phyloP scores from a whole-genome alignment of 2,888 invertebrate genomes.

The Uloborus plumipes region DNA sequence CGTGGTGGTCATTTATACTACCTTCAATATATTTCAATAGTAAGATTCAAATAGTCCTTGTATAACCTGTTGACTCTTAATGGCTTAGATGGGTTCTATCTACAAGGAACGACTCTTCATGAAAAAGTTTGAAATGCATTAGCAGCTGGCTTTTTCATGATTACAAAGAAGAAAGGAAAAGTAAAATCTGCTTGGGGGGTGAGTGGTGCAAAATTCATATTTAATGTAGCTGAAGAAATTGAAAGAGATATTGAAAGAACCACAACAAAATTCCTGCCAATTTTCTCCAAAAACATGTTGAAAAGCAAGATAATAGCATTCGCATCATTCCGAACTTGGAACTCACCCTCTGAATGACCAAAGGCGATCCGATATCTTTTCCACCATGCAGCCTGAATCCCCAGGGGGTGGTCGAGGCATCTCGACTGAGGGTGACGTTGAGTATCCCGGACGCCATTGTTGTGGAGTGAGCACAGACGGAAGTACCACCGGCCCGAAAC shows the following conservation, averaged over 20 bases:
- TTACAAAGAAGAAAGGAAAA: too few relatives aligned
- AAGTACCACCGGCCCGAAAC: conserved; percentile 33
- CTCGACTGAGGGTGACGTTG: conserved; percentile 86
- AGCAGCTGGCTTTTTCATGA: too few relatives aligned
- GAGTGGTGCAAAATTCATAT: not conserved
- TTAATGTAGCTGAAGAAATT: not conserved
- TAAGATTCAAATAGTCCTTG: too few relatives aligned
- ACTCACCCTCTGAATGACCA: conserved; percentile 92
- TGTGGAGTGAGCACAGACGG: not conserved
- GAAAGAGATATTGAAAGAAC: too few relatives aligned
- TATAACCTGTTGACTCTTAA: too few relatives aligned
- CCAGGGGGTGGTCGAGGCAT: conserved; percentile 84
- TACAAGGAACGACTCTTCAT: too few relatives aligned
- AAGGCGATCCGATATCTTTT: conserved; percentile 90
- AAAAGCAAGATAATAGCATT: not conserved
- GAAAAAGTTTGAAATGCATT: too few relatives aligned
- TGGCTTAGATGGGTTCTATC: too few relatives aligned
- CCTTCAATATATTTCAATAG: too few relatives aligned
- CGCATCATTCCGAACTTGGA: not conserved
- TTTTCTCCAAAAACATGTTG: not conserved
- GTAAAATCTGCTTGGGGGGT: too few relatives aligned
- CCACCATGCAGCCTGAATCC: conserved; percentile 94
- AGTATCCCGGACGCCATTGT: conserved; percentile 61
- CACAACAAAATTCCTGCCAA: not conserved
- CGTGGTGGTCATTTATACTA: too few relatives aligned